These are phyloP conservation scores for Hecatera dysodea DNA, from an alignment of 2,888 invertebrate genomes.

Conservation along the genomic window DNA sequence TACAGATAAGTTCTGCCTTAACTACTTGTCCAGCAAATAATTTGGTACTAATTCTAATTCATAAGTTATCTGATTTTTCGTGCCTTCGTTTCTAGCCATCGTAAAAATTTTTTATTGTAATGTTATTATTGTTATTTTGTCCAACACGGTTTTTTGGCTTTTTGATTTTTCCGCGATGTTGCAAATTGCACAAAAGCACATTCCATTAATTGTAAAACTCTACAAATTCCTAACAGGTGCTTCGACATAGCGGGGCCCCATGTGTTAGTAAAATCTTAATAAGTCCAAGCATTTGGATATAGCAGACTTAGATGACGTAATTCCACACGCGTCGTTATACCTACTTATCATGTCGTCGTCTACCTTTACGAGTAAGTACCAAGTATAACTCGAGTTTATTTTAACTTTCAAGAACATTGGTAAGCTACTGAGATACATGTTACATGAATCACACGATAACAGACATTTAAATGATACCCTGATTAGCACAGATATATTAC, in stretches of 20 bases:
- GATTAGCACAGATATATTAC: background rate
- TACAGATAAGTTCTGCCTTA: background rate
- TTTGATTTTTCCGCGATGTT: background rate
- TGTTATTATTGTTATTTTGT: background rate
- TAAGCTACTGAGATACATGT: background rate
- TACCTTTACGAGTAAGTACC: slow-evolving; percentile 2
- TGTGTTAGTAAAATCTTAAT: slow-evolving; percentile 33
- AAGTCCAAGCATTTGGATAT: slow-evolving; percentile 40
- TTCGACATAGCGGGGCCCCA: background rate
- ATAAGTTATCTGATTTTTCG: no score
- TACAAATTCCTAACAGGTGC: slow-evolving; percentile 1
- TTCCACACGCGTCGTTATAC: slow-evolving; percentile 13
- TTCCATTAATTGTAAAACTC: slow-evolving; percentile 6
- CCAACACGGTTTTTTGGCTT: background rate
- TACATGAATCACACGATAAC: background rate
- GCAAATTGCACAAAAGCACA: slow-evolving; percentile 5
- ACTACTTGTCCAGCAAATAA: background rate
- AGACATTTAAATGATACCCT: background rate
- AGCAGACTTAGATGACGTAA: slow-evolving; percentile 36
- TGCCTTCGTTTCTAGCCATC: background rate
- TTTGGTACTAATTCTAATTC: background rate
- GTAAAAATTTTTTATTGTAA: background rate
- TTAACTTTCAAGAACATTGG: slow-evolving; percentile 17
- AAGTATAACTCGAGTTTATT: background rate
- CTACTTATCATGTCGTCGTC: background rate